A percentile compares a stretch with the other conserved stretches of the same genome.
Evolutionary conservation across 2,888 invertebrate species (phyloP).

Genomic region (Acronicta alni): DNA sequence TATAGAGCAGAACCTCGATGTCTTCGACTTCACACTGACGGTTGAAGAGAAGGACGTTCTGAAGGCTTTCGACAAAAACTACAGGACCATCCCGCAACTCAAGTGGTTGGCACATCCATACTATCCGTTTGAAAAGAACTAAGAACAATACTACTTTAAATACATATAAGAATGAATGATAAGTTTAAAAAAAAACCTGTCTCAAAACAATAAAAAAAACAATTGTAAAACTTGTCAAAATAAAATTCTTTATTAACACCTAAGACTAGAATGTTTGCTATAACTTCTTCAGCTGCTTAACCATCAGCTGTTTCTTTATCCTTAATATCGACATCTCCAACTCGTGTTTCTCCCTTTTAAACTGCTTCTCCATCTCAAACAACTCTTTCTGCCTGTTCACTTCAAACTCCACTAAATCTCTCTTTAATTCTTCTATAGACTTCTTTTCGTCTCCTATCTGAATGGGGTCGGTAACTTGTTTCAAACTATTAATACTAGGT

Average conservation of each 20-base stretch:
- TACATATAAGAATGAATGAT: no score
- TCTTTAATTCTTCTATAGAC: slow-evolving; percentile 44
- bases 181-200: no score
- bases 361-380: slow-evolving; percentile 57
- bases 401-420: slow-evolving; percentile 56
- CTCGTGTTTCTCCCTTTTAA: slow-evolving; percentile 53
- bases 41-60: slow-evolving; percentile 54
- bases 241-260: slow-evolving; percentile 28
- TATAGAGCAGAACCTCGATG: slow-evolving; percentile 70
- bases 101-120: slow-evolving; percentile 70
- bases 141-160: neutral
- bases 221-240: slow-evolving; percentile 18
- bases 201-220: no score
- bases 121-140: slow-evolving; percentile 71
- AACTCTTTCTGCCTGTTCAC: slow-evolving; percentile 54
- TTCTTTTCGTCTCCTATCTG: slow-evolving; percentile 41
- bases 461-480: slow-evolving; percentile 40
- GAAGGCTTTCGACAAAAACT: slow-evolving; percentile 63
- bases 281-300: slow-evolving; percentile 52
- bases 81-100: slow-evolving; percentile 66
- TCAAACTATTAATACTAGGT: slow-evolving; percentile 28
- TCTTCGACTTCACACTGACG: slow-evolving; percentile 72
- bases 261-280: slow-evolving; percentile 19
- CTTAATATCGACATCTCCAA: slow-evolving; percentile 56
- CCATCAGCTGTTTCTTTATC: slow-evolving; percentile 50